Conservation (phyloP, 1,140 invertebrate species). For the Calephelis virginiensis region DNA sequence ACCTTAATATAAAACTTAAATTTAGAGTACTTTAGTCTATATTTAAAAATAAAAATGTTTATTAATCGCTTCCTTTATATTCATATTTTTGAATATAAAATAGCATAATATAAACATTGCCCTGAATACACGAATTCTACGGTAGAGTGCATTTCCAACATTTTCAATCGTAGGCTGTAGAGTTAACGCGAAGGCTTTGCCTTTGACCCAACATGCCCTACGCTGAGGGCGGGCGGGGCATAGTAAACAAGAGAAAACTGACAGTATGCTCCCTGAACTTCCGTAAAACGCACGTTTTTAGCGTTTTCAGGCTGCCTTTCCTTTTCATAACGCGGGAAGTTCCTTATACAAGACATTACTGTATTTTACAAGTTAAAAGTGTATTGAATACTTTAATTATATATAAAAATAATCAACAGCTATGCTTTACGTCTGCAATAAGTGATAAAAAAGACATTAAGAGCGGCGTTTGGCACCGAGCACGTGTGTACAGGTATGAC, state of each 20-base stretch:
- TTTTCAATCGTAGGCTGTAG: background rate
- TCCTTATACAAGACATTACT: background rate
- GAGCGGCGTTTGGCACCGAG: slow-evolving; percentile 23
- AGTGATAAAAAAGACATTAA: slow-evolving; percentile 17
- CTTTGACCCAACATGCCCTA: slow-evolving; percentile 28
- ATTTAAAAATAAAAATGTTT: too few species aligned
- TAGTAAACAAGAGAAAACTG: slow-evolving; percentile 38
- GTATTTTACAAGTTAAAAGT: slow-evolving; percentile 11
- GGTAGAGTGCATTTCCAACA: background rate
- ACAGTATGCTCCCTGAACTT: slow-evolving; percentile 27
- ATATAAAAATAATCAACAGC: slow-evolving; percentile 3
- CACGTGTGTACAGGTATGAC: slow-evolving; percentile 28
- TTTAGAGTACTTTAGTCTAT: too few species aligned
- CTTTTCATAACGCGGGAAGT: slow-evolving; percentile 27
- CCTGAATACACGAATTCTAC: background rate
- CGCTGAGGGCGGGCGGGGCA: slow-evolving; percentile 37
- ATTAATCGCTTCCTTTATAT: too few species aligned
- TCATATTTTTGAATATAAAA: too few species aligned
- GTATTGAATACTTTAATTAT: slow-evolving; percentile 2
- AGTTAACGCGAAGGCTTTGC: slow-evolving; percentile 18
- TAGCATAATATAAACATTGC: too few species aligned
- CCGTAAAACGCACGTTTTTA: slow-evolving; percentile 28
- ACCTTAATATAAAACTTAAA: too few species aligned
- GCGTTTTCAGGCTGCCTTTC: background rate
- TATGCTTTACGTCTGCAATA: slow-evolving; percentile 20